Base-by-base conservation (phyloP, 2,888 invertebrate species). In the Iphiclides podalirius region DNA sequence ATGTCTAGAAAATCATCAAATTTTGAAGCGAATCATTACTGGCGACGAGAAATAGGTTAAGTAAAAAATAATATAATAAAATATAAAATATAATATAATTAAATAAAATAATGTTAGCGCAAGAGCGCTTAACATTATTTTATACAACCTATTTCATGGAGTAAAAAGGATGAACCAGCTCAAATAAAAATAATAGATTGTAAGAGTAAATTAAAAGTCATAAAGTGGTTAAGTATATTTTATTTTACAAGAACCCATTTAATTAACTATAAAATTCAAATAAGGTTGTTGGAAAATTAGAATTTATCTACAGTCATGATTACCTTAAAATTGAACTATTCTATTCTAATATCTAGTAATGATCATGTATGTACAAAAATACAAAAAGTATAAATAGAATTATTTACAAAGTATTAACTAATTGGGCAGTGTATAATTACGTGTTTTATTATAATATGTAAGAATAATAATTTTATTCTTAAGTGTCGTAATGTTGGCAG, bases 381-480 rank as follows among this genome's bases (percentile, higher is more conserved):
- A 72, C 71, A 72, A 80, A 61, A 62, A n/a, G 59, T 63, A 63
- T 67, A 65, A 67, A 68, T 72, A 67, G 63, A 73, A 72, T 70
- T 83, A 84, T 85, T 79, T 85, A 85, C 84, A 85, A 70, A 70
- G 67, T 67, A 67, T 63, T 66, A 63, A 62, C 61, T 64, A 59
- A 61, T 13, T 35, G n/a, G 40, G 40, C 40, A 45, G 44, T 40
- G 40, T 13, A 49, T 38, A n/a, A 2, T 26, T 26, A 26, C 2
- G 9, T 26, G 4, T 26, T 26, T 26, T 26, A 26, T 4, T 7
- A 26, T 9, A 26, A 26, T 26, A 8, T 6, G 9, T 1, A 26
- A 26, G 26, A n/a, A n/a, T n/a, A n/a, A n/a, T n/a, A n/a, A n/a
- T n/a, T n/a, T n/a, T 26, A 26, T 26, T 8, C 6, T 26, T 26